Conservation (phyloP, 1,140 invertebrate genomes). For the Pseudomyrmex gracilis region DNA sequence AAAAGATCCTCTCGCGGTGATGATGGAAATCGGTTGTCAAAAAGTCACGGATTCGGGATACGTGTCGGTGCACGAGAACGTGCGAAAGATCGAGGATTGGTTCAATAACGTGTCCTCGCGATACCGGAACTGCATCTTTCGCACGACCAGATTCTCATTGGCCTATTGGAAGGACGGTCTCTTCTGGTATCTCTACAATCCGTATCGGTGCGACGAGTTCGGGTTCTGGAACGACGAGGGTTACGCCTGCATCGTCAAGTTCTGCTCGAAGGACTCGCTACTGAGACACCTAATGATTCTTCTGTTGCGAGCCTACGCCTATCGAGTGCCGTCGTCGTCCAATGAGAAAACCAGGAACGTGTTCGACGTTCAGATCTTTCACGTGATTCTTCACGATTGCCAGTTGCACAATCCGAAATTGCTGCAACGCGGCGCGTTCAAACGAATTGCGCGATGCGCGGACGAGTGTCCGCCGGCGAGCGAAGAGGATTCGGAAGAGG, state of each 20-base stretch:
- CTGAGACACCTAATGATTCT: constrained; percentile 78
- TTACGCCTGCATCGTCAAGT: constrained; percentile 77
- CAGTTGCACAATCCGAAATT: constrained; percentile 77
- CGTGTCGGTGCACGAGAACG: constrained; percentile 58
- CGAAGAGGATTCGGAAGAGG: constrained; percentile 23
- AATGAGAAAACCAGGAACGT: neutral
- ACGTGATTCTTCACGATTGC: constrained; percentile 74
- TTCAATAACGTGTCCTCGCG: constrained; percentile 70
- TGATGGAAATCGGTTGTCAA: constrained; percentile 65
- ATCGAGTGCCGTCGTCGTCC: neutral
- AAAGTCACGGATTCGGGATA: constrained; percentile 55
- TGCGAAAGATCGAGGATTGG: constrained; percentile 73
- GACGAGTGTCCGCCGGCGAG: constrained; percentile 66
- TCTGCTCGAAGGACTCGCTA: constrained; percentile 74
- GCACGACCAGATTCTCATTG: constrained; percentile 73
- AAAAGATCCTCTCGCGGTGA: constrained; percentile 72
- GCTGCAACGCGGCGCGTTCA: constrained; percentile 41
- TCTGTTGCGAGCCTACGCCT: constrained; percentile 72
- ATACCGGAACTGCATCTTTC: constrained; percentile 76
- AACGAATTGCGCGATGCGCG: constrained; percentile 11
- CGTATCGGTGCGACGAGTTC: constrained; percentile 78
- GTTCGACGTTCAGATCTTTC: constrained; percentile 74
- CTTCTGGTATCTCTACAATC: constrained; percentile 82
- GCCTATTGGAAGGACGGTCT: constrained; percentile 80
- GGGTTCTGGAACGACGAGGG: constrained; percentile 78